phyloP scores from a whole-genome alignment of 1,140 invertebrate genomes.

The Aphelinus certus region DNA sequence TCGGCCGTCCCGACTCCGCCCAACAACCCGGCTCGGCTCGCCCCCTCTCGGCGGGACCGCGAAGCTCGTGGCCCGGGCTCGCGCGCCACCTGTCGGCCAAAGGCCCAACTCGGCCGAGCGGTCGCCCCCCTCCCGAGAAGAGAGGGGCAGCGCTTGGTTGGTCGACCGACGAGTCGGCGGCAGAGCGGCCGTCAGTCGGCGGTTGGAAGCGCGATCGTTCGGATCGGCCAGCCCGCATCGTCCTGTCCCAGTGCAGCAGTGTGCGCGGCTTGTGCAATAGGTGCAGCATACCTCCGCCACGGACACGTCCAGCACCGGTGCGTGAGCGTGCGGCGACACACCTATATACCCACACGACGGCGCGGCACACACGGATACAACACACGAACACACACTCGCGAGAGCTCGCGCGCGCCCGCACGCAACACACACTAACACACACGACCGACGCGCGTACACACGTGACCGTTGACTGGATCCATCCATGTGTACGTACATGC shows the following conservation, averaged over 20 bases:
- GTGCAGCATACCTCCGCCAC: not conserved
- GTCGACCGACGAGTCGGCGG: slow-evolving; percentile 33
- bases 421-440: no score
- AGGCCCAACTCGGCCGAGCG: no score
- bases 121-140: no score
- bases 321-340: not conserved
- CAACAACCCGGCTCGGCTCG: slow-evolving; percentile 27
- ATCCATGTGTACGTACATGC: not conserved
- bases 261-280: not conserved
- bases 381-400: no score
- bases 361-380: no score
- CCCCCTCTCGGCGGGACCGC: slow-evolving; percentile 27
- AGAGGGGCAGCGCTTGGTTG: no score
- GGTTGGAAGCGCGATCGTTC: slow-evolving; percentile 55
- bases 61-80: slow-evolving; percentile 30
- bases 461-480: no score
- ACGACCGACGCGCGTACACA: no score
- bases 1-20: slow-evolving; percentile 38
- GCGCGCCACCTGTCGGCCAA: not conserved
- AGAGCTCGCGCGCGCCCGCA: no score
- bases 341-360: no score
- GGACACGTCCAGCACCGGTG: not conserved
- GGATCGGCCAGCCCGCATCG: slow-evolving; percentile 46
- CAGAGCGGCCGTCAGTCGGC: slow-evolving; percentile 62
- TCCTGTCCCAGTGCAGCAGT: not conserved